phyloP scores from a whole-genome alignment of 2,113 vertebrate genomes.

The Amphilophus citrinellus region DNA sequence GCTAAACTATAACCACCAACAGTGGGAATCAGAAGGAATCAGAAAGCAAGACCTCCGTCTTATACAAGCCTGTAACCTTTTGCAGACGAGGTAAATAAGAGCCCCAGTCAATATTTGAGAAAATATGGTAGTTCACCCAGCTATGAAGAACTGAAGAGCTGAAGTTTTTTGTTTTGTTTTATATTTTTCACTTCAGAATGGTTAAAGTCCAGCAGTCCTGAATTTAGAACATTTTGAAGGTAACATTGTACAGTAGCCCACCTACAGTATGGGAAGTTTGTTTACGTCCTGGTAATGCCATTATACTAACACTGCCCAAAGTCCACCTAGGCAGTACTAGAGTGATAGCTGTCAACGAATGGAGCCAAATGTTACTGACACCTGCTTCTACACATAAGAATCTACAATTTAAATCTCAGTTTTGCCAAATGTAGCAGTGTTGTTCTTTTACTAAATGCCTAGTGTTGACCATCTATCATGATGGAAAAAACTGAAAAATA shows the following conservation, averaged over 20 bases:
- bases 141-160: not conserved
- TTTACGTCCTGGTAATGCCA: not conserved
- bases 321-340: not conserved
- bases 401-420: not conserved
- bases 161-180: not conserved
- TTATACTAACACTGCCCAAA: not conserved
- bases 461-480: not conserved
- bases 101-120: not conserved
- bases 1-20: too few species aligned
- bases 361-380: not conserved
- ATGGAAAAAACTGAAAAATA: not conserved
- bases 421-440: not conserved
- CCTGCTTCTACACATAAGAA: not conserved
- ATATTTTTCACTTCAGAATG: not conserved
- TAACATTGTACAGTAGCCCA: not conserved
- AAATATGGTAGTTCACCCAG: not conserved
- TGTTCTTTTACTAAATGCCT: not conserved
- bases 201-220: not conserved
- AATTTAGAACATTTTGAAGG: not conserved
- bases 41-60: not conserved
- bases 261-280: not conserved
- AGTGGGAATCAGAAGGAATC: not conserved
- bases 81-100: not conserved
- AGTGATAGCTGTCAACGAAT: not conserved
- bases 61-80: not conserved